Base-by-base conservation (phyloP, 92 coral and sea anemone genomes). In the Actinernus sp. region DNA sequence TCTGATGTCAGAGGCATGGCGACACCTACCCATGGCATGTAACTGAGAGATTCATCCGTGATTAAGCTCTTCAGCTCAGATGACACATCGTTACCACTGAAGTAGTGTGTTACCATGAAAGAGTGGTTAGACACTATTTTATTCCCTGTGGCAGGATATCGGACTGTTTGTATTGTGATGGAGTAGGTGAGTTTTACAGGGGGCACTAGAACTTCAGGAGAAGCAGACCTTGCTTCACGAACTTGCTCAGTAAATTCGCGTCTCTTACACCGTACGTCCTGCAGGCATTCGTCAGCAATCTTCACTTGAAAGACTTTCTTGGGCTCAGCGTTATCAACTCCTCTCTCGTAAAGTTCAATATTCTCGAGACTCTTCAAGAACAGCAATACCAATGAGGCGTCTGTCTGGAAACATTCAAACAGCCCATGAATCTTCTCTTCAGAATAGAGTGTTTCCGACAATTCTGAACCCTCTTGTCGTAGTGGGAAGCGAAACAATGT, bases 401-500 rank as follows among this genome's bases (percentile, higher is more conserved):
- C n/a, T n/a, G n/a, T n/a, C n/a, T n/a, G n/a, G n/a, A n/a, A n/a
- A n/a, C n/a, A n/a, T n/a, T n/a, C n/a, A n/a, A n/a, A n/a, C n/a
- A n/a, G n/a, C n/a, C n/a, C n/a, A n/a, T 44, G 53, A 46, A 92
- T 28, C 68, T 73, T 92, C 19, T 92, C 86, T 14, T 46, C 58
- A 0, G 92, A 71, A 63, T 91, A 91, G 4, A 86, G 45, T n/a
- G 83, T 86, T 11, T 57, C 68, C 0, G 97, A 86, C 16, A 91
- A 37, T 23, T 73, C 30, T 0, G 97, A 91, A n/a, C 82, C 69
- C 29, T 66, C 40, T 31, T 34, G 61, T 29, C 97, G 71, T n/a
- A 90, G 50, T 0, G 96, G 96, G 17, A 90, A 90, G 44, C 96
- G n/a, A n/a, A n/a, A n/a, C n/a, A n/a, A n/a, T n/a, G n/a, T n/a